Conservation (phyloP, 2,797 vertebrate species). For the Gymnoscopelus braueri region DNA sequence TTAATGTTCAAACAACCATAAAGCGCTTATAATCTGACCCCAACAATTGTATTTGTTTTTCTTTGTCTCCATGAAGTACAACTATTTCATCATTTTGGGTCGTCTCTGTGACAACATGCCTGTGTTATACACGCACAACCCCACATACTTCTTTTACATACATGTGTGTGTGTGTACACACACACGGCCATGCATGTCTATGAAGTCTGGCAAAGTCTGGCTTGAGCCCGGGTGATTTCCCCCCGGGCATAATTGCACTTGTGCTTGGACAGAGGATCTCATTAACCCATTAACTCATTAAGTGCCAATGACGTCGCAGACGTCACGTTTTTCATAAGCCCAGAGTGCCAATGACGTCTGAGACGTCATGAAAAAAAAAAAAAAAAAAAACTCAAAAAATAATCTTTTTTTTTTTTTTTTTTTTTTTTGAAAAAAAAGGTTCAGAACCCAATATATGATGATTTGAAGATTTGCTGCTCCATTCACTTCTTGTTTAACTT, state of each 20-base stretch:
- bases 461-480: too few species aligned
- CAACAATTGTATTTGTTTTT: slow-evolving; percentile 16
- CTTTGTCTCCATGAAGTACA: slow-evolving; percentile 44
- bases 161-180: slow-evolving; percentile 8
- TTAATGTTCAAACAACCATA: slow-evolving; percentile 26
- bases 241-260: slow-evolving; percentile 15
- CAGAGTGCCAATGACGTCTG: too few species aligned
- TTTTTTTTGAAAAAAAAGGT: too few species aligned
- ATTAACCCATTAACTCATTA: too few species aligned
- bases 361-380: too few species aligned
- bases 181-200: slow-evolving; percentile 8
- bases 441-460: too few species aligned
- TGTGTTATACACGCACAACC: too few species aligned
- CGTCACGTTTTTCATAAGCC: too few species aligned
- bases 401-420: too few species aligned
- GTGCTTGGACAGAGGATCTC: slow-evolving; percentile 29
- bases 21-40: slow-evolving; percentile 22
- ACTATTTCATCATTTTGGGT: neutral
- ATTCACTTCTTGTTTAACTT: too few species aligned
- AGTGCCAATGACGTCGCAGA: too few species aligned
- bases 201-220: slow-evolving; percentile 20
- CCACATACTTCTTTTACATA: neutral
- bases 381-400: too few species aligned
- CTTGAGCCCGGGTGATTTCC: neutral
- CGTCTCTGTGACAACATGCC: neutral